Evolutionary conservation across 2,888 invertebrate genomes (phyloP).

Genomic region (Eremobia ochroleuca): DNA sequence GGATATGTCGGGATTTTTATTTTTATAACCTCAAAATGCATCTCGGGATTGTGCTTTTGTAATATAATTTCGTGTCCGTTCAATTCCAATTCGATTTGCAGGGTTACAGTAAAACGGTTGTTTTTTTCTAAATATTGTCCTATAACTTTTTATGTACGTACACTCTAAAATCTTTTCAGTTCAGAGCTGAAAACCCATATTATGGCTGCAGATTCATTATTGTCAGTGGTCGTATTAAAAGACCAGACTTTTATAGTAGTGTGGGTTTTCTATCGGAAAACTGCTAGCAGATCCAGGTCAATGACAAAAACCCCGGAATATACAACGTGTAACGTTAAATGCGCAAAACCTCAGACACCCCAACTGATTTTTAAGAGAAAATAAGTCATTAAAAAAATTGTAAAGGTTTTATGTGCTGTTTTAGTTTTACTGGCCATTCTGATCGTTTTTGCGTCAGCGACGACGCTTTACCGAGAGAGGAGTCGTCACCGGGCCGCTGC

Average conservation of each 20-base stretch:
- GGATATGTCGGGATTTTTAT: slow-evolving; percentile 64
- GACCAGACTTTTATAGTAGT: background rate
- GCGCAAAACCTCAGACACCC: too few species aligned
- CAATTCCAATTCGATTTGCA: slow-evolving; percentile 55
- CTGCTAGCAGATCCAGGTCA: background rate
- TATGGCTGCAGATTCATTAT: slow-evolving; percentile 19
- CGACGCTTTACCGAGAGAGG: too few species aligned
- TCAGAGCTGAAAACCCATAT: background rate
- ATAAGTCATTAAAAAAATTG: too few species aligned
- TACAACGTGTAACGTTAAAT: too few species aligned
- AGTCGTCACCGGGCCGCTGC: too few species aligned
- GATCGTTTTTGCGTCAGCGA: too few species aligned
- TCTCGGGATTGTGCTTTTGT: slow-evolving; percentile 56
- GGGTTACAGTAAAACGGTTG: slow-evolving; percentile 38
- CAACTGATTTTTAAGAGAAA: too few species aligned
- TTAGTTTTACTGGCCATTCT: too few species aligned
- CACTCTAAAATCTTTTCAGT: slow-evolving; percentile 20
- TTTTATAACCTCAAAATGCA: slow-evolving; percentile 70
- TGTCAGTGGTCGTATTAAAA: slow-evolving; percentile 14
- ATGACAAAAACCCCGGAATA: background rate
- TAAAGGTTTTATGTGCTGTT: too few species aligned
- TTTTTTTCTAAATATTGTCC: slow-evolving; percentile 41
- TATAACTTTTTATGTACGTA: slow-evolving; percentile 36
- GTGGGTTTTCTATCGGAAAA: background rate
- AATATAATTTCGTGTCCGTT: slow-evolving; percentile 52